phyloP scores from a whole-genome alignment of 2,797 vertebrate genomes.

The Scolopax rusticola region DNA sequence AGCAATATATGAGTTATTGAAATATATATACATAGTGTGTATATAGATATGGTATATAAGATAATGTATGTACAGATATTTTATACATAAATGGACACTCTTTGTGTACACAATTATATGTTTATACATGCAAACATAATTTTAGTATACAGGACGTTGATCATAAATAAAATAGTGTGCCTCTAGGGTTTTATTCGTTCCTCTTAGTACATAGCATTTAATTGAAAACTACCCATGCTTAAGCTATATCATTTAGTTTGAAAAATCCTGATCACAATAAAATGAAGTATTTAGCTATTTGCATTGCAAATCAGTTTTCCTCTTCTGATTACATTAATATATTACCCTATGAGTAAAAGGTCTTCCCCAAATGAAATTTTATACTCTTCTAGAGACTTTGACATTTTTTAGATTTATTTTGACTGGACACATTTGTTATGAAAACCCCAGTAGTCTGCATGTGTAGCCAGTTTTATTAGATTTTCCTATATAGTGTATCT shows the following conservation, averaged over 20 bases:
- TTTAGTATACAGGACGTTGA: not conserved
- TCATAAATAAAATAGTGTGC: not conserved
- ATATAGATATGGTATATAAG: not conserved
- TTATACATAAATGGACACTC: not conserved
- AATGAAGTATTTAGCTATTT: not conserved
- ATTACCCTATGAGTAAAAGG: not conserved
- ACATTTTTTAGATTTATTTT: constrained; percentile 12
- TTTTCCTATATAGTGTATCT: constrained; percentile 22
- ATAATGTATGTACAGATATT: not conserved
- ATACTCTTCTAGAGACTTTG: not conserved
- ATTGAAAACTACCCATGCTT: not conserved
- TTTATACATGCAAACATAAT: not conserved
- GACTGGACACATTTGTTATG: not conserved
- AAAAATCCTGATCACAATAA: not conserved
- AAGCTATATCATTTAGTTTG: not conserved
- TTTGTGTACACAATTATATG: not conserved
- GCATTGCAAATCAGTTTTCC: not conserved
- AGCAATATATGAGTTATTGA: not conserved
- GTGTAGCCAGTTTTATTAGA: constrained; percentile 5
- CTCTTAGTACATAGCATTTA: not conserved
- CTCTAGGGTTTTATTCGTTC: not conserved
- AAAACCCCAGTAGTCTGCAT: not conserved
- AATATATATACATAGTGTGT: not conserved
- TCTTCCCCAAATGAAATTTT: not conserved
- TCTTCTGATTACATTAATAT: not conserved